A percentile compares a stretch with the other conserved stretches of the same genome.
Evolutionary conservation across 2,888 invertebrate genomes (phyloP).

Genomic region (Acanthosoma haemorrhoidale): DNA sequence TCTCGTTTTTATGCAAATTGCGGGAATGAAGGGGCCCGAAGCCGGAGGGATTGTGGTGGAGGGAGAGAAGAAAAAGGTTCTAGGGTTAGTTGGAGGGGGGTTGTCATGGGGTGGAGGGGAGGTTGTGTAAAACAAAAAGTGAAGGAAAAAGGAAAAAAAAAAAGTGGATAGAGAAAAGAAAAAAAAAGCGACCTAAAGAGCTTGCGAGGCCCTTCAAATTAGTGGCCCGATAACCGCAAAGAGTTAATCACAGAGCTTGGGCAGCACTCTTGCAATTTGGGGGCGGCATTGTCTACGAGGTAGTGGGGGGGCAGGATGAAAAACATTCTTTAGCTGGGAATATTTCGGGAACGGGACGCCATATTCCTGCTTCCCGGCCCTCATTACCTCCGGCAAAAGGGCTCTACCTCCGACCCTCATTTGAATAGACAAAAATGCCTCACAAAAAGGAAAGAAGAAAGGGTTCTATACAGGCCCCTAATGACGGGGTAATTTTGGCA

Average conservation of each 20-base stretch:
- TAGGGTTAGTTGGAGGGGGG: neutral
- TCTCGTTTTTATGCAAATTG: slow-evolving; percentile 31
- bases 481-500: slow-evolving; percentile 3
- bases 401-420: neutral
- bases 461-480: neutral
- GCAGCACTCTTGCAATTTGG: slow-evolving; percentile 24
- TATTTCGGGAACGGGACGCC: slow-evolving; percentile 11
- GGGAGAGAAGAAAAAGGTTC: neutral
- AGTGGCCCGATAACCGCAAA: slow-evolving; percentile 37
- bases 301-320: neutral
- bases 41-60: neutral
- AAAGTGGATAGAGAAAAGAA: neutral
- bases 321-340: slow-evolving; percentile 20
- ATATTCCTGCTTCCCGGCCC: slow-evolving; percentile 7
- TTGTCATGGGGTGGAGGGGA: neutral
- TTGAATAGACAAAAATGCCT: slow-evolving; percentile 6
- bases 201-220: slow-evolving; percentile 25
- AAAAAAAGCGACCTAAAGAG: neutral
- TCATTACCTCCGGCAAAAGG: slow-evolving; percentile 7
- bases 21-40: slow-evolving; percentile 18
- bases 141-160: neutral
- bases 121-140: no score
- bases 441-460: neutral
- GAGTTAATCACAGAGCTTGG: slow-evolving; percentile 38
- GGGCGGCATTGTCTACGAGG: slow-evolving; percentile 13